Evolutionary conservation across 1,140 invertebrate species (phyloP).

Genomic region (Leucophenga varia): DNA sequence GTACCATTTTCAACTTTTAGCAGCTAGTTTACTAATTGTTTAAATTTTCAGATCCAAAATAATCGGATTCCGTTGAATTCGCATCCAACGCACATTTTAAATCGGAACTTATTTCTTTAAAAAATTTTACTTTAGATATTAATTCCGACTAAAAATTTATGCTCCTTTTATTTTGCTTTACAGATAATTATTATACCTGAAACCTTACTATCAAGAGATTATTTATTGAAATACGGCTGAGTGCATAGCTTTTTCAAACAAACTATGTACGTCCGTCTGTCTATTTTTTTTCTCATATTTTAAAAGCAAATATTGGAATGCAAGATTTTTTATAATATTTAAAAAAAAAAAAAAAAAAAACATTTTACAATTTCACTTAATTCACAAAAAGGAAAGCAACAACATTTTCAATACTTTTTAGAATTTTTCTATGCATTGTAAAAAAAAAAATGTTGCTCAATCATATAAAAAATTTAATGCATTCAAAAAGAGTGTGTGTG

Average conservation of each 20-base stretch:
- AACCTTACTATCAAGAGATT: background rate
- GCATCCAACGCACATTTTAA: too few species aligned
- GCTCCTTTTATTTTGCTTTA: background rate
- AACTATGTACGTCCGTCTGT: background rate
- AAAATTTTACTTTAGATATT: background rate
- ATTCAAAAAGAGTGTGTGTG: too few species aligned
- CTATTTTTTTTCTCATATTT: background rate
- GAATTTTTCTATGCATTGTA: too few species aligned
- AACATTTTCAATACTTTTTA: too few species aligned
- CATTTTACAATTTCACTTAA: too few species aligned
- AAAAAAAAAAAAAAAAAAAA: too few species aligned
- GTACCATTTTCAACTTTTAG: background rate
- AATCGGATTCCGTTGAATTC: conserved; percentile 1
- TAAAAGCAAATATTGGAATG: conserved; percentile 25
- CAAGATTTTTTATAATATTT: conserved; percentile 20
- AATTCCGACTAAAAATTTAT: background rate
- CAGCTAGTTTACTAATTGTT: background rate
- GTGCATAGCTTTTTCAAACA: background rate
- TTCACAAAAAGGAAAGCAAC: too few species aligned
- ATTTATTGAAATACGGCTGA: background rate
- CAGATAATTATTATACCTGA: background rate
- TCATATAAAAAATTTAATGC: too few species aligned
- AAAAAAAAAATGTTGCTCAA: too few species aligned
- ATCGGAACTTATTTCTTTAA: background rate
- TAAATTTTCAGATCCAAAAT: background rate